These are phyloP conservation scores for Diarsia mendica DNA, from an alignment of 2,888 invertebrate genomes.

Conservation along the genomic window DNA sequence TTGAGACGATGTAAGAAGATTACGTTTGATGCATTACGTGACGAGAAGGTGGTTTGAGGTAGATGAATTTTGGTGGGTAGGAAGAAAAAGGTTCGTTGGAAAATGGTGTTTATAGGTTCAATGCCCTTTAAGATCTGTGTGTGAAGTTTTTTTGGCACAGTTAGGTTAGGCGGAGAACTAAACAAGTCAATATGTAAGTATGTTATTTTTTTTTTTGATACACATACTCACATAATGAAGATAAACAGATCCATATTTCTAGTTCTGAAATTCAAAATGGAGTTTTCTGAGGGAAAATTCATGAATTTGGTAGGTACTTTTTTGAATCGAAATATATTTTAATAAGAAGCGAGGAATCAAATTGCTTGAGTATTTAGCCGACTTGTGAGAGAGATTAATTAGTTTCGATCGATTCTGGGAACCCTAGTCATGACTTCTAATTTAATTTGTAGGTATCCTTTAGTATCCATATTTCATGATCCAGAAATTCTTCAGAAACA, in stretches of 20 bases:
- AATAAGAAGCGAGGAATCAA: not conserved
- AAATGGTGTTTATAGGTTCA: conserved; percentile 29
- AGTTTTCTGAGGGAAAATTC: not conserved
- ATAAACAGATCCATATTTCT: not conserved
- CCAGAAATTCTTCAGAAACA: no score
- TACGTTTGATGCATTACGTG: conserved; percentile 87
- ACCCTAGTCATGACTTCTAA: no score
- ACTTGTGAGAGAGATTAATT: no score
- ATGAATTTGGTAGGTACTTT: not conserved
- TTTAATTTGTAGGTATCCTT: not conserved
- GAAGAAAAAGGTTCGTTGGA: conserved; percentile 9
- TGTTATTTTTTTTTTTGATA: not conserved
- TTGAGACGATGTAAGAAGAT: conserved; percentile 88
- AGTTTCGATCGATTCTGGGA: no score
- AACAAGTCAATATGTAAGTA: not conserved
- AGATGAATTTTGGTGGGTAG: conserved; percentile 42
- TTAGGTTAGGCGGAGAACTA: not conserved
- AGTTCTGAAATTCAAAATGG: not conserved
- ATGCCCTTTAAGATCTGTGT: conserved; percentile 1
- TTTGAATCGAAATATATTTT: not conserved
- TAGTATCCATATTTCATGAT: not conserved
- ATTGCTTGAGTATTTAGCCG: not conserved
- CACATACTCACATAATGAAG: not conserved
- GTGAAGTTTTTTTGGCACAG: not conserved
- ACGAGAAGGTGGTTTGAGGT: conserved; percentile 67